A percentile compares a stretch with the other conserved stretches of the same genome.
Conservation (phyloP, 92 coral and sea anemone genomes). For the Heliopora coerulea region DNA sequence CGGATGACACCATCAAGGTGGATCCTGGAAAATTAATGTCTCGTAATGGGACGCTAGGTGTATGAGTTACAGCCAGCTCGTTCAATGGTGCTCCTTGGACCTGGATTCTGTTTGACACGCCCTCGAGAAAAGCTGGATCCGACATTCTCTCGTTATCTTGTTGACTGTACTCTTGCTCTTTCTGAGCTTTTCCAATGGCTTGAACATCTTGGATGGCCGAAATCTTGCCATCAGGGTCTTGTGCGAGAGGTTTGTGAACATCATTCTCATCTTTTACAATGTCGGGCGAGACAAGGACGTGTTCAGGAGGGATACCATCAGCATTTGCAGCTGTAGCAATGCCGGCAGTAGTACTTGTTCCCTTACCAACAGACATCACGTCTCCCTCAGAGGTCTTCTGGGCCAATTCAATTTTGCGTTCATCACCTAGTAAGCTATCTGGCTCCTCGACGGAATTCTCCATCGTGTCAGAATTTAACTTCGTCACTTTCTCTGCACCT, state of each 20-base stretch:
- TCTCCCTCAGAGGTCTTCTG: conserved; percentile 21
- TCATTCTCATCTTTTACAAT: conserved; percentile 1
- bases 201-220: conserved; percentile 24
- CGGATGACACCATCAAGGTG: conserved; percentile 15
- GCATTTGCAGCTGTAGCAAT: background rate
- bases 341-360: background rate
- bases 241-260: conserved; percentile 14
- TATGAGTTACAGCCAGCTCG: conserved; percentile 3
- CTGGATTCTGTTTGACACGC: conserved; percentile 28
- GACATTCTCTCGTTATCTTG: conserved; percentile 22
- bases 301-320: conserved; percentile 16
- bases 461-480: conserved; percentile 5
- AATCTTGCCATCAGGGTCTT: conserved; percentile 34
- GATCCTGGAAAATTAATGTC: conserved; percentile 24
- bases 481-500: background rate
- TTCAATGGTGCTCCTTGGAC: conserved; percentile 19
- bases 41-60: conserved; percentile 21
- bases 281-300: conserved; percentile 23
- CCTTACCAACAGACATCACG: conserved; percentile 7
- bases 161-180: conserved; percentile 21
- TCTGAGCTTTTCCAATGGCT: conserved; percentile 16
- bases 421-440: background rate
- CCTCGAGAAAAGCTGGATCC: conserved; percentile 40
- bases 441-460: conserved; percentile 6
- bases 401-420: background rate